Evolutionary conservation across 2,797 vertebrate species (phyloP).

Genomic region (Cirrhinus mrigala): DNA sequence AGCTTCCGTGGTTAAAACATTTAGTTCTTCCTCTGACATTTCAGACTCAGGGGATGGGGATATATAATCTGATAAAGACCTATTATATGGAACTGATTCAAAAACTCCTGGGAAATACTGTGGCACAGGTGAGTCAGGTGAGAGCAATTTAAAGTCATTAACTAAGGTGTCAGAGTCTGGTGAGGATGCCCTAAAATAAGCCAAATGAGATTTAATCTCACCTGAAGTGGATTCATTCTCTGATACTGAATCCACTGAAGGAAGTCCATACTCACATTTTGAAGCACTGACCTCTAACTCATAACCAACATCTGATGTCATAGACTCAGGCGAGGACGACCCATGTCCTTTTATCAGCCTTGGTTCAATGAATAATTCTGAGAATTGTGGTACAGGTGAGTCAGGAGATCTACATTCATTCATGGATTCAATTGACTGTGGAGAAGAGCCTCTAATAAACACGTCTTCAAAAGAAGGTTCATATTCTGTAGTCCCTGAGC

Average conservation of each 20-base stretch:
- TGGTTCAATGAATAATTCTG: background rate
- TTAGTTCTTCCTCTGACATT: slow-evolving; percentile 65
- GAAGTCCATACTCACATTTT: background rate
- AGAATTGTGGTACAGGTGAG: slow-evolving; percentile 46
- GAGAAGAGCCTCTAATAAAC: slow-evolving; percentile 58
- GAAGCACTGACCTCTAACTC: background rate
- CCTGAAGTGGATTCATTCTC: slow-evolving; percentile 3
- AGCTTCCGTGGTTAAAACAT: background rate
- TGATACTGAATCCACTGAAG: background rate
- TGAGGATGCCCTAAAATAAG: slow-evolving; percentile 10
- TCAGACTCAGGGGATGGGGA: slow-evolving; percentile 66
- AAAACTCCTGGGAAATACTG: slow-evolving; percentile 13
- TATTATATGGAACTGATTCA: slow-evolving; percentile 28
- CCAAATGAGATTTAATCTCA: background rate
- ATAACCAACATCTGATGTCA: slow-evolving; percentile 23
- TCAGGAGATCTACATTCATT: slow-evolving; percentile 60
- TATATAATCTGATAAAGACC: slow-evolving; percentile 17
- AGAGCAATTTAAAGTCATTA: slow-evolving; percentile 53
- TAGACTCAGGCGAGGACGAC: slow-evolving; percentile 31
- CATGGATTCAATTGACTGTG: slow-evolving; percentile 68
- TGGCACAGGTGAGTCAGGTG: slow-evolving; percentile 61
- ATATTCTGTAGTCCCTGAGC: slow-evolving; percentile 65
- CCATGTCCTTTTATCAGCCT: slow-evolving; percentile 6
- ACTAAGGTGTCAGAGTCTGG: background rate
- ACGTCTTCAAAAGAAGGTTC: slow-evolving; percentile 47